Conservation (phyloP, 35 echinoderm and acorn worm genomes). For the Holothuria glaberrima region DNA sequence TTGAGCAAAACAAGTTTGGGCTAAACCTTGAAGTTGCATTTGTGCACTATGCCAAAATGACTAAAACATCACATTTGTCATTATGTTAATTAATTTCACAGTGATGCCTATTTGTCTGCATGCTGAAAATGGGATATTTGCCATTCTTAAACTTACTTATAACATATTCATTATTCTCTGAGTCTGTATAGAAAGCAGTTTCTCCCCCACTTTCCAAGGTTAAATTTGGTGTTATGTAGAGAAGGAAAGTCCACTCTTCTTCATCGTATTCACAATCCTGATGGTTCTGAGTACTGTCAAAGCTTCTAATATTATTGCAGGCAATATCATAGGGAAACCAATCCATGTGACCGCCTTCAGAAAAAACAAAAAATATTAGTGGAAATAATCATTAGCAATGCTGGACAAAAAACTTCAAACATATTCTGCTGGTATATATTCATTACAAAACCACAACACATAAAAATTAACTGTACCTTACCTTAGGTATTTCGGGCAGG, state of each 20-base stretch:
- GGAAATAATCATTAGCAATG: not conserved
- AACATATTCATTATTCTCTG: conserved; percentile 69
- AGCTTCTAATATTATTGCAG: conserved; percentile 82
- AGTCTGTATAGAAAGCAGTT: conserved; percentile 74
- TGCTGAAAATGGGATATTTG: too few relatives aligned
- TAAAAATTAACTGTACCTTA: too few relatives aligned
- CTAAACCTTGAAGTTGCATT: too few relatives aligned
- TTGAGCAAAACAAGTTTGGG: too few relatives aligned
- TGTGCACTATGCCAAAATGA: too few relatives aligned
- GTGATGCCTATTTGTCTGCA: too few relatives aligned
- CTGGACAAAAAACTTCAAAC: too few relatives aligned
- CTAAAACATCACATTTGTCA: too few relatives aligned
- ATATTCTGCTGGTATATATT: too few relatives aligned
- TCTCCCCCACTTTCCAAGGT: conserved; percentile 75
- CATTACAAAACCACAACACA: too few relatives aligned
- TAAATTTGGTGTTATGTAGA: conserved; percentile 83
- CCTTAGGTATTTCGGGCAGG: too few relatives aligned
- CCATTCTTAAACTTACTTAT: conserved; percentile 87
- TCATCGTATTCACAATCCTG: conserved; percentile 80
- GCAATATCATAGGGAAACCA: conserved; percentile 94
- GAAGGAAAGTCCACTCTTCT: conserved; percentile 94
- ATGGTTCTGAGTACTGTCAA: conserved; percentile 87
- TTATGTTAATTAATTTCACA: too few relatives aligned
- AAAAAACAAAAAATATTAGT: not conserved
- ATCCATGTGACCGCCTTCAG: not conserved